A percentile compares a stretch with the other conserved stretches of the same genome.
These are phyloP conservation scores for Platorchestia sp. DNA, from an alignment of 1,140 invertebrate species.

Conservation along the genomic window DNA sequence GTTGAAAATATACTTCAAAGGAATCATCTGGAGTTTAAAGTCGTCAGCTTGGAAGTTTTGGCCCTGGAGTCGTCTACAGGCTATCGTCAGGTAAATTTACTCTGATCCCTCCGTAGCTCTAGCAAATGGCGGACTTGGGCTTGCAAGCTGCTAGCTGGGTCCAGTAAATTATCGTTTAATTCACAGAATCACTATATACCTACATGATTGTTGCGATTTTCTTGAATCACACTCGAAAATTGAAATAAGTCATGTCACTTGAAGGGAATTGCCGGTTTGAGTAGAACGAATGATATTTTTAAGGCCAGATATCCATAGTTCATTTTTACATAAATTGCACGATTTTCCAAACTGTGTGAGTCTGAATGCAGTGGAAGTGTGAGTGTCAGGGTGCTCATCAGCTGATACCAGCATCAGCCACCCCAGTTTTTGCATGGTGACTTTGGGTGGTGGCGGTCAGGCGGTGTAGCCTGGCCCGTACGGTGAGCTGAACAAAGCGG, in stretches of 20 bases:
- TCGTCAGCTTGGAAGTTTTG: slow-evolving; percentile 15
- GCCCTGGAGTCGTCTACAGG: slow-evolving; percentile 55
- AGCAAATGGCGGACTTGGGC: slow-evolving; percentile 51
- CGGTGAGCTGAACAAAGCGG: slow-evolving; percentile 57
- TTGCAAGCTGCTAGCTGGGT: slow-evolving; percentile 9
- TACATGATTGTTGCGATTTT: neutral
- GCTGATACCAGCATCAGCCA: slow-evolving; percentile 67
- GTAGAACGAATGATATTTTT: neutral
- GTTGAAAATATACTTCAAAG: neutral
- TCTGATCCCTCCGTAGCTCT: slow-evolving; percentile 39
- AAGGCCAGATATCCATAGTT: neutral
- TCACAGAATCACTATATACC: slow-evolving; percentile 16
- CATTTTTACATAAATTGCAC: slow-evolving; percentile 38
- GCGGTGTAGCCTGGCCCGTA: slow-evolving; percentile 60
- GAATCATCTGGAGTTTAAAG: slow-evolving; percentile 17
- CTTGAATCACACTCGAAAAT: neutral
- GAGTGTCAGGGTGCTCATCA: slow-evolving; percentile 63
- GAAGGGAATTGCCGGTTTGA: slow-evolving; percentile 30
- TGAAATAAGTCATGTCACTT: neutral
- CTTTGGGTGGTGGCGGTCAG: slow-evolving; percentile 67
- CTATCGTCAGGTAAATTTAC: slow-evolving; percentile 47
- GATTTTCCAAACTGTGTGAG: slow-evolving; percentile 54
- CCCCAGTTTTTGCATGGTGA: slow-evolving; percentile 68
- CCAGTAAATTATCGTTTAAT: neutral
- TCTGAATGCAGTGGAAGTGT: slow-evolving; percentile 52